Conservation (phyloP, 2,888 invertebrate genomes). For the Hylaea fasciaria region DNA sequence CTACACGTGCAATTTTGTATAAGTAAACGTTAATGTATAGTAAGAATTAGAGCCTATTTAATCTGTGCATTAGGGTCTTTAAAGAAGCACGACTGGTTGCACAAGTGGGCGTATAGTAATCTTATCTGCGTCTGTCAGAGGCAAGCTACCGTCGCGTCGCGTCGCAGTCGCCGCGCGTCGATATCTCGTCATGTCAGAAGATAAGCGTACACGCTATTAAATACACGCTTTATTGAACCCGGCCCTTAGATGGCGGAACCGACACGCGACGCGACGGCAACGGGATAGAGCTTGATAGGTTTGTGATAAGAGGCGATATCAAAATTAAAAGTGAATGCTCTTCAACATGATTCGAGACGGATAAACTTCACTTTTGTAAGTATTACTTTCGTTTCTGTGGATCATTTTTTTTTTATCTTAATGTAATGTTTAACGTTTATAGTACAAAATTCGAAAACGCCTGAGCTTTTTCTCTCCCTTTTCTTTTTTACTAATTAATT, state of each 20-base stretch:
- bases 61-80: constrained; percentile 3
- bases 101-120: constrained; percentile 52
- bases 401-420: no score
- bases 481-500: neutral
- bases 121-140: constrained; percentile 68
- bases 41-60: neutral
- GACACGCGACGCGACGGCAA: constrained; percentile 30
- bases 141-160: constrained; percentile 51
- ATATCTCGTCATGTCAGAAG: constrained; percentile 61
- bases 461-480: neutral
- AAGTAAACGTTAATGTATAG: no score
- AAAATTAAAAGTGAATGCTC: constrained; percentile 13
- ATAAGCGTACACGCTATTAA: constrained; percentile 64
- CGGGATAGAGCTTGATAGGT: constrained; percentile 25
- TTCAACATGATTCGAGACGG: constrained; percentile 3
- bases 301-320: constrained; percentile 11
- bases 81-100: constrained; percentile 37
- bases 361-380: neutral
- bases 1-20: neutral
- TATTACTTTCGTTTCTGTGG: no score
- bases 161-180: constrained; percentile 44
- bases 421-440: no score
- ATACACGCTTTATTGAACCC: constrained; percentile 56
- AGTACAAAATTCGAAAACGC: no score
- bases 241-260: constrained; percentile 19